Percentiles rank a stretch among this genome's conserved stretches.
These are phyloP conservation scores for Synanceia verrucosa DNA, from an alignment of 2,797 vertebrate species.

Conservation along the genomic window DNA sequence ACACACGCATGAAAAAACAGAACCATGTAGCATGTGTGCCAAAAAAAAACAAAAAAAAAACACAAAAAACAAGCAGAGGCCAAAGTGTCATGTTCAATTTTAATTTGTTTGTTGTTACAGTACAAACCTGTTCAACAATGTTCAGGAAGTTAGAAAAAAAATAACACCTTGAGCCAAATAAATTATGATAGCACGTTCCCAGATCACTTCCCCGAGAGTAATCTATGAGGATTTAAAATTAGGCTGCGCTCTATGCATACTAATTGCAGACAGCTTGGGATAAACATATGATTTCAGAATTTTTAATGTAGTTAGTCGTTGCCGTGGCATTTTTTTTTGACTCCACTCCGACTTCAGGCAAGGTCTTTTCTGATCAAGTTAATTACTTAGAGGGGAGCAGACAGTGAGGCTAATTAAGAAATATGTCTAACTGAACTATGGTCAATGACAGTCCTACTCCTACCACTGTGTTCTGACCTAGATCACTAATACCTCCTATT, in stretches of 20 bases:
- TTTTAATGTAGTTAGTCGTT: slow-evolving; percentile 65
- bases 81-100: slow-evolving; percentile 69
- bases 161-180: slow-evolving; percentile 69
- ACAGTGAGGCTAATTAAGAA: slow-evolving; percentile 83
- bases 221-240: slow-evolving; percentile 73
- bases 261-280: slow-evolving; percentile 70
- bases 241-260: slow-evolving; percentile 64
- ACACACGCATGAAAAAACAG: background rate
- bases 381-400: slow-evolving; percentile 80
- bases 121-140: slow-evolving; percentile 56
- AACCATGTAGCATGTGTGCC: slow-evolving; percentile 6
- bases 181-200: slow-evolving; percentile 65
- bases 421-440: slow-evolving; percentile 75
- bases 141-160: slow-evolving; percentile 28
- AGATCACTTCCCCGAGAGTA: slow-evolving; percentile 64
- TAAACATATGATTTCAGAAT: slow-evolving; percentile 74
- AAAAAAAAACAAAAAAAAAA: background rate
- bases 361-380: slow-evolving; percentile 80
- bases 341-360: slow-evolving; percentile 69
- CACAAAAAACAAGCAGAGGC: slow-evolving; percentile 52
- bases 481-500: slow-evolving; percentile 76
- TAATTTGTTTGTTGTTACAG: slow-evolving; percentile 68
- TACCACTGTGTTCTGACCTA: slow-evolving; percentile 75
- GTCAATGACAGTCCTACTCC: slow-evolving; percentile 75
- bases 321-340: slow-evolving; percentile 43